phyloP scores from a whole-genome alignment of 2,888 invertebrate species.

The Cyrtodaria siliqua region DNA sequence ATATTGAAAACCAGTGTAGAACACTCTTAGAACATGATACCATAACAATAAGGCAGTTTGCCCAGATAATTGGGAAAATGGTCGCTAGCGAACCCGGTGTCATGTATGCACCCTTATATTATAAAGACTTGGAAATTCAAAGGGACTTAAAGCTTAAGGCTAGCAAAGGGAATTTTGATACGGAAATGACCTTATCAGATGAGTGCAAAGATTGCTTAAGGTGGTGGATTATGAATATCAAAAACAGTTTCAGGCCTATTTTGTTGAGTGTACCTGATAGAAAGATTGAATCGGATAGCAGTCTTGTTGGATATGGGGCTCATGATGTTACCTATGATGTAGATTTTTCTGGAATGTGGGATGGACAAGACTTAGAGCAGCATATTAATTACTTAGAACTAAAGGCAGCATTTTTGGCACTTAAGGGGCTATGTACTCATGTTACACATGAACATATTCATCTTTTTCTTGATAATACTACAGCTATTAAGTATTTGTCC shows the following conservation, averaged over 20 bases:
- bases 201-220: constrained; percentile 8
- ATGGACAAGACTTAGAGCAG: background rate
- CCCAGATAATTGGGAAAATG: no score
- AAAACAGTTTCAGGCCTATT: background rate
- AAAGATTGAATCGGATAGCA: constrained; percentile 23
- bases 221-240: constrained; percentile 33
- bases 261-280: background rate
- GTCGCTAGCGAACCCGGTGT: no score
- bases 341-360: constrained; percentile 23
- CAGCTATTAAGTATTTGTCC: constrained; percentile 28
- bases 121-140: constrained; percentile 33
- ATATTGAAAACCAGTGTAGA: no score
- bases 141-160: constrained; percentile 27
- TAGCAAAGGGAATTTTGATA: constrained; percentile 42
- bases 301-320: constrained; percentile 28
- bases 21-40: no score
- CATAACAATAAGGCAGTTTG: no score
- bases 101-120: no score
- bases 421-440: background rate
- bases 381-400: constrained; percentile 42
- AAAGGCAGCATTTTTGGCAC: constrained; percentile 27
- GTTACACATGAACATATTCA: constrained; percentile 17
- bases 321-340: background rate
- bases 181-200: constrained; percentile 21
- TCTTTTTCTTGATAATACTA: constrained; percentile 26